Evolutionary conservation across 37 sponge, comb jelly and placozoan species (phyloP).

Genomic region (Tethya wilhelma): DNA sequence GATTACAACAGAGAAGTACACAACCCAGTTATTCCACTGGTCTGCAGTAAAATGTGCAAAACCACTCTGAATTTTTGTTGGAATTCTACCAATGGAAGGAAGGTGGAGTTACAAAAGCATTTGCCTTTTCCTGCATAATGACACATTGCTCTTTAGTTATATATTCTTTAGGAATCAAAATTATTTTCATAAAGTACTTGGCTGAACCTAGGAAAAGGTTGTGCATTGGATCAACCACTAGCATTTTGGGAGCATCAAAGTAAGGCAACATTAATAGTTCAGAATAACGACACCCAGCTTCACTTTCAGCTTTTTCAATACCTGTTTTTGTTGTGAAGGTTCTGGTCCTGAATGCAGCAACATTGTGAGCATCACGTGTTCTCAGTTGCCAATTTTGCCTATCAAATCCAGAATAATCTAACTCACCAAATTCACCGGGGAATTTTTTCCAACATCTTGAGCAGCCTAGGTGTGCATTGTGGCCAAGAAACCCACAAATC

Average conservation of each 20-base stretch:
- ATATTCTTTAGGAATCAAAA: constrained; percentile 17
- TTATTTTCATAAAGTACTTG: constrained; percentile 35
- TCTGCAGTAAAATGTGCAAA: constrained; percentile 55
- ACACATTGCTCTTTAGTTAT: no score
- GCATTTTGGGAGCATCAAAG: constrained; percentile 48
- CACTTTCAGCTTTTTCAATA: background rate
- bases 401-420: constrained; percentile 44
- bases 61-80: constrained; percentile 32
- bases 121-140: constrained; percentile 6
- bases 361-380: background rate
- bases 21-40: constrained; percentile 62
- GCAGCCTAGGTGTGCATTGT: constrained; percentile 40
- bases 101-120: constrained; percentile 32
- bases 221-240: constrained; percentile 76
- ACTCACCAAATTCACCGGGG: background rate
- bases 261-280: constrained; percentile 52
- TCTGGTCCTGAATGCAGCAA: background rate
- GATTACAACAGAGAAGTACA: constrained; percentile 32
- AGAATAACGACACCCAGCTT: constrained; percentile 40
- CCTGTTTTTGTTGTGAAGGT: background rate
- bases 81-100: constrained; percentile 57
- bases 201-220: constrained; percentile 61
- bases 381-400: constrained; percentile 15
- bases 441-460: constrained; percentile 16
- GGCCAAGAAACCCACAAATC: constrained; percentile 55